Evolutionary conservation across 2,888 invertebrate species (phyloP), one percentile per base, ranked within the genome.

Genomic region (Dasysyrphus albostriatus): DNA sequence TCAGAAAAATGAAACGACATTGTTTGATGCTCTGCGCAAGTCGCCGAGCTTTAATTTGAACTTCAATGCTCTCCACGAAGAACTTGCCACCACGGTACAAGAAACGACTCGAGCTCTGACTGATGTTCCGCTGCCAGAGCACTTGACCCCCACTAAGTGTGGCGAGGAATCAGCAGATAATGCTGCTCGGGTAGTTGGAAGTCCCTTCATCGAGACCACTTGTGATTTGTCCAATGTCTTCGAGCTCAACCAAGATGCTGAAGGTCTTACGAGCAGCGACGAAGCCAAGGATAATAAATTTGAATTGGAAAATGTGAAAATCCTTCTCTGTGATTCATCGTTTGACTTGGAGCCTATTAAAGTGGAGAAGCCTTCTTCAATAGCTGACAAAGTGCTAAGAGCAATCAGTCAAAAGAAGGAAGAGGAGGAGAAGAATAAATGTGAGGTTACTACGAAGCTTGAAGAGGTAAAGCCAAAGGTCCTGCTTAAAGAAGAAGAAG

Each of bases 311-410:
- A 92, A 92, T 63, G 92, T 92, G 0, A 92, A 92, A 63, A 92
- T 92, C 8, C 80, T 93, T 14, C 80, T 92, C 9, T 91, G 92
- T 3, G 92, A 92, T 10, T 89, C 91, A 0, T 89, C 91, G 0
- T 90, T 90, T 5, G 90, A 90, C 0, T 91, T 92, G 56, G 92
- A 92, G 32, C 91, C 91, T 0, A 90, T 91, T 0, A 92, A 92
- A 77, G 90, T 91, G 37, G 92, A 92, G 63, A 91, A 90, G 69
- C 91, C 91, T n/a, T 94, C 94, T 0, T 95, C 95, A 84, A 95
- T 95, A 89, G 95, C 95, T 0, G 95, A 95, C 88, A 95, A 94
- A 89, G 93, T 95, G 5, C 92, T 95, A 0, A 94, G 94, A 90
- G 95, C 94, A 7, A 91, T 93, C 5, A 92, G 94, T 93, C 91